phyloP scores from a whole-genome alignment of 2,888 invertebrate genomes.

The Smittia sp. region DNA sequence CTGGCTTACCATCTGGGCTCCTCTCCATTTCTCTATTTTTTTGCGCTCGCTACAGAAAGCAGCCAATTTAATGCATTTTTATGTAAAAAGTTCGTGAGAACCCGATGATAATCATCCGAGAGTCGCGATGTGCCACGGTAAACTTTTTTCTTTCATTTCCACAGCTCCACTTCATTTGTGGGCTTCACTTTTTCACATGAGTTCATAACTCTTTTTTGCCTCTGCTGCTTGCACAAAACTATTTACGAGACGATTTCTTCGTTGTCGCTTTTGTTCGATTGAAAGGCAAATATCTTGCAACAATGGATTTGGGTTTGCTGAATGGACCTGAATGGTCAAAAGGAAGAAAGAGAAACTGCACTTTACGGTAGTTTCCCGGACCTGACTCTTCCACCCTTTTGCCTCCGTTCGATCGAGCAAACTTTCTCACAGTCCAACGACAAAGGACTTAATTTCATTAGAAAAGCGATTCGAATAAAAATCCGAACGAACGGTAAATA shows the following conservation, averaged over 20 bases:
- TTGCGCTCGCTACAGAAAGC: slow-evolving; percentile 16
- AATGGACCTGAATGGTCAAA: slow-evolving; percentile 35
- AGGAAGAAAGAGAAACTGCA: slow-evolving; percentile 10
- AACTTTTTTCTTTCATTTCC: slow-evolving; percentile 15
- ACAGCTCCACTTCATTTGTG: slow-evolving; percentile 3
- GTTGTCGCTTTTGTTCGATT: background rate
- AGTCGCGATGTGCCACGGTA: slow-evolving; percentile 25
- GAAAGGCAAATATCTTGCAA: background rate
- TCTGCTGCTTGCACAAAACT: background rate
- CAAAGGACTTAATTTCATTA: slow-evolving; percentile 19
- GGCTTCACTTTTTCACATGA: slow-evolving; percentile 30
- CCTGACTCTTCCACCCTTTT: background rate
- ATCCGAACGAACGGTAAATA: slow-evolving; percentile 25
- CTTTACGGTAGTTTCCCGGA: slow-evolving; percentile 23
- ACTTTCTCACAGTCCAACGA: slow-evolving; percentile 2
- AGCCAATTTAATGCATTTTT: slow-evolving; percentile 41
- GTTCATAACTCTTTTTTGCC: slow-evolving; percentile 33
- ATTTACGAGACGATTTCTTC: background rate
- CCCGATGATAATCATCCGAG: slow-evolving; percentile 36
- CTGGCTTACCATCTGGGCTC: background rate
- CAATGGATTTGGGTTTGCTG: slow-evolving; percentile 25
- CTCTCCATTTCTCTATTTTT: background rate
- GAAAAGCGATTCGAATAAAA: background rate
- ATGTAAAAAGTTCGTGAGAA: slow-evolving; percentile 42
- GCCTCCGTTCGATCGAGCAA: background rate